Evolutionary conservation across 2,888 invertebrate species (phyloP), one percentile per base, ranked within the genome.

Genomic region (Campopleginae sp.): DNA sequence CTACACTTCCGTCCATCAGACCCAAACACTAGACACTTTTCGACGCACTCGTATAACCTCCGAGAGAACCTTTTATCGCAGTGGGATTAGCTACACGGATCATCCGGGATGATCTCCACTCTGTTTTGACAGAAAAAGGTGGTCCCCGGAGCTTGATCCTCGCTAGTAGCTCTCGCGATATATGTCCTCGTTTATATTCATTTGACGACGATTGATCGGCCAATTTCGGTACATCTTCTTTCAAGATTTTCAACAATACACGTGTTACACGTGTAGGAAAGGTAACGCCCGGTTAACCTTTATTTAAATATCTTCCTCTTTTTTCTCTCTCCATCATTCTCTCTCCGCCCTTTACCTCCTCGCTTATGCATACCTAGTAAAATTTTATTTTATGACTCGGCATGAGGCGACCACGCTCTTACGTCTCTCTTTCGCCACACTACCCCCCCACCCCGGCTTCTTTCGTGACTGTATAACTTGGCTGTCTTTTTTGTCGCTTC

Each of bases 381-480:
- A 85, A 87, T 88, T 90, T 88, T 90, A 88, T 89, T 91, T 91
- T 92, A 91, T 89, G 91, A 92, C 90, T 91, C 88, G 90, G 89
- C 92, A 90, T 89, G 87, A 91, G 90, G 89, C 86, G 89, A 74
- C 70, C 82, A 54, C 85, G 85, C 84, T 44, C 12, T 17, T 17
- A 58, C 27, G 58, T 58, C 42, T 71, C 58, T 72, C 51, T 48
- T 10, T 38, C 33, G 42, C 33, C 61, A 58, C 48, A 68, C 27
- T 44, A 3, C 31, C 44, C 12, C 48, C 31, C 51, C 48, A 8
- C 46, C 7, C 31, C 44, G n/a, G 61, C 19, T 33, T 65, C 66
- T 46, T 38, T 66, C 61, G 65, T 63, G 31, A 61, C 72, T 46
- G 27, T 44, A 44, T 74, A 42, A 33, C 42, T 42, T 84, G n/a